Evolutionary conservation across 2,113 vertebrate species (phyloP).

Genomic region (Chitala chitala): DNA sequence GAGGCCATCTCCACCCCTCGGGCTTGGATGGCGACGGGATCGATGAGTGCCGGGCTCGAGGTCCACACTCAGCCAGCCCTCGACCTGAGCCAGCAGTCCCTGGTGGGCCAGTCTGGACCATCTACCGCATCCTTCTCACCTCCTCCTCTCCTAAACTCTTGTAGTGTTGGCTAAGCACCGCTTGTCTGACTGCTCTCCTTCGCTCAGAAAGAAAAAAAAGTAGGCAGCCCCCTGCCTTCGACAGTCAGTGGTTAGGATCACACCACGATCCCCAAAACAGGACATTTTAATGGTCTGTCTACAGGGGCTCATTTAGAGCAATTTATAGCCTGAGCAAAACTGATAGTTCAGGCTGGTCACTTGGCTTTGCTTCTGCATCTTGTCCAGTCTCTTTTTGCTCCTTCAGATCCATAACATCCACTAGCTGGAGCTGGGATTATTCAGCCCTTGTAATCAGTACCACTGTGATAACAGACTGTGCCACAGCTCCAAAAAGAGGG

Average conservation of each 20-base stretch:
- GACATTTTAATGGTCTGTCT: background rate
- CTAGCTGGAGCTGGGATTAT: background rate
- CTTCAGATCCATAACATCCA: background rate
- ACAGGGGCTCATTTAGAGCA: background rate
- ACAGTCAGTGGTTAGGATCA: background rate
- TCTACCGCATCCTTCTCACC: background rate
- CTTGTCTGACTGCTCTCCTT: background rate
- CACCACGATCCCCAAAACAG: background rate
- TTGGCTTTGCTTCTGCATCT: background rate
- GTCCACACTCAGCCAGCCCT: background rate
- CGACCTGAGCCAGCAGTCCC: background rate
- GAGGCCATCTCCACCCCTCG: slow-evolving; percentile 38
- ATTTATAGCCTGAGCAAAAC: slow-evolving; percentile 7
- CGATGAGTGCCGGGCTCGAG: background rate
- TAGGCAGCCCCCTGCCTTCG: background rate
- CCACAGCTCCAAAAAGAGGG: slow-evolving; percentile 21
- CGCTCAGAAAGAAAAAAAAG: slow-evolving; percentile 1
- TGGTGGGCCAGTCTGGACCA: background rate
- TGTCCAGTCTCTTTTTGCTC: background rate
- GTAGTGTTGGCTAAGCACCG: background rate
- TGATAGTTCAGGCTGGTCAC: background rate
- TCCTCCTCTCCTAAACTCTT: background rate
- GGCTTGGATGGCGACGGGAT: slow-evolving; percentile 33
- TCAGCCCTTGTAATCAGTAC: slow-evolving; percentile 57
- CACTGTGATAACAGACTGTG: slow-evolving; percentile 28